Evolutionary conservation across 2,797 vertebrate genomes (phyloP).

Genomic region (Vireo griseus): DNA sequence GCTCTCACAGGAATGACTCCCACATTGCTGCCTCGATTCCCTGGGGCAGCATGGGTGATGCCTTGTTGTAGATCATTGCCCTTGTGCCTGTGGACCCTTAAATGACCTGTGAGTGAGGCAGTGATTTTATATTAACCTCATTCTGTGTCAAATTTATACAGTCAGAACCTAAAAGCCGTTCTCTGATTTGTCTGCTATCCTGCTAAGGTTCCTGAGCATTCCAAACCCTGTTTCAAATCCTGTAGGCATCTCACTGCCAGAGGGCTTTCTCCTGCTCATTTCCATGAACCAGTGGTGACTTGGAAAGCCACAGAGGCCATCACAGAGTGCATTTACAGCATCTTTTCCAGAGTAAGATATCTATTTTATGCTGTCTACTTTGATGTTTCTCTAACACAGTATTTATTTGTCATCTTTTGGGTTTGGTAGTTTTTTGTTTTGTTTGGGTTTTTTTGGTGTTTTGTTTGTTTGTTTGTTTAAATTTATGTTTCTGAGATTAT

Average conservation of each 20-base stretch:
- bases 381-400: neutral
- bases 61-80: neutral
- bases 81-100: neutral
- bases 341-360: neutral
- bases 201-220: neutral
- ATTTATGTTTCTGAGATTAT: neutral
- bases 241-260: neutral
- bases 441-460: too few relatives aligned
- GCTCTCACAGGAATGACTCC: neutral
- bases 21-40: neutral
- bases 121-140: neutral
- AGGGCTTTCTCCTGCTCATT: neutral
- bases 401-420: neutral
- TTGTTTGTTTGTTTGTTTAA: neutral
- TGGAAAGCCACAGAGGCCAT: neutral
- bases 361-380: neutral
- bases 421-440: rapidly evolving
- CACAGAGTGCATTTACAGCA: neutral
- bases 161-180: neutral
- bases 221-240: neutral
- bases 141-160: neutral
- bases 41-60: neutral
- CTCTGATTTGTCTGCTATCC: neutral
- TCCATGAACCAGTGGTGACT: neutral
- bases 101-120: neutral